Evolutionary conservation across 2,888 invertebrate species (phyloP), one percentile per base, ranked within the genome.

Genomic region (Thecocarcelia acutangulata): DNA sequence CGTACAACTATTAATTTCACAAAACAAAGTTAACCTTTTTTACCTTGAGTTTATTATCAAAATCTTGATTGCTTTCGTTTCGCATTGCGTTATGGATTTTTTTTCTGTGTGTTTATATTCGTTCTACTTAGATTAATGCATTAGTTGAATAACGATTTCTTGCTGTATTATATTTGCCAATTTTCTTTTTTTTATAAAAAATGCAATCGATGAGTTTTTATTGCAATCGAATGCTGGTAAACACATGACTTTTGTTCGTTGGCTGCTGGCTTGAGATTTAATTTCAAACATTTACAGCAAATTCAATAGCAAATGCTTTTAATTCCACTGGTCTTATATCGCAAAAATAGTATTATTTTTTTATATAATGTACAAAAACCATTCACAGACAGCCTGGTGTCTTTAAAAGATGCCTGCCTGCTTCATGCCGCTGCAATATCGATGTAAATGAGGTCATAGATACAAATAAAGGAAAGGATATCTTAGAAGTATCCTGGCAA

Each of bases 361-460:
- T 19, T 44, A 17, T 52, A 17, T 8, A 21, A 52, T 21, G 46
- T 2, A 37, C 24, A 52, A n/a, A 11, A 44, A 17, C 5, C 15
- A 15, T n/a, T 42, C 48, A 6, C 61, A 80, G 80, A 76, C 80
- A 50, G 76, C 80, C 76, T 72, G 80, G 80, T 80, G 76, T 63
- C 68, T 64, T 69, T 1, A 70, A 59, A 52, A 46, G 37, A 73
- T 61, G 56, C 48, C 50, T 64, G 33, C 42, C 58, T 61, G 52
- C 66, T 66, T 56, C 46, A 58, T 24, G 15, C 40, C 15, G 37
- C 44, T 63, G 58, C 17, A n/a, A 50, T 72, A 33, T 44, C 17
- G 48, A 46, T 64, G 33, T 44, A 66, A 80, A 75, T 75, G 64
- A 69, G 75, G 75, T 80, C 80, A 80, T 70, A 52, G 40, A 42